phyloP scores from a whole-genome alignment of 1,140 invertebrate genomes.

The Ips nitidus region DNA sequence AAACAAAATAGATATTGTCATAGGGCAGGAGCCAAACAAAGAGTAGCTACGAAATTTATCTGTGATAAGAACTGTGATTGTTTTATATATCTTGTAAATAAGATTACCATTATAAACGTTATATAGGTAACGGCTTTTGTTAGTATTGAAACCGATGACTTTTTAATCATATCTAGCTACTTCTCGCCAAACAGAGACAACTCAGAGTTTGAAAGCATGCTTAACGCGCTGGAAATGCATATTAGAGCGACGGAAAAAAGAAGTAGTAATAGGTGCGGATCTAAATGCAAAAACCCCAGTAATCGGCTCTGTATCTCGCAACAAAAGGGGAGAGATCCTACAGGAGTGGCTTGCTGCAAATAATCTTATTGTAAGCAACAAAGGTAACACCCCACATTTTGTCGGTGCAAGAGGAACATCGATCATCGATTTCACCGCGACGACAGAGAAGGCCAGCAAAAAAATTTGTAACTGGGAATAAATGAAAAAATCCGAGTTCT shows the following conservation, averaged over 20 bases:
- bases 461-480: not conserved
- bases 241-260: not conserved
- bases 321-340: not conserved
- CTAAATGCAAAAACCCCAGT: not conserved
- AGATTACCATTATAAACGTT: not conserved
- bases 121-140: not conserved
- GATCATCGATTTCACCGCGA: not conserved
- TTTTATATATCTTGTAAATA: not conserved
- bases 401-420: not conserved
- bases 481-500: not conserved
- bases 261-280: not conserved
- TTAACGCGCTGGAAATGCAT: not conserved
- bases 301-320: not conserved
- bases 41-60: not conserved
- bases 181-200: slow-evolving; percentile 12
- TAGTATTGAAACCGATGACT: not conserved
- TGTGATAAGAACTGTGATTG: not conserved
- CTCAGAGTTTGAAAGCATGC: not conserved
- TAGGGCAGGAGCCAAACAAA: slow-evolving; percentile 19
- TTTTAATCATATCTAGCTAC: slow-evolving; percentile 8
- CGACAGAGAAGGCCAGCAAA: not conserved
- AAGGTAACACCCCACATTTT: not conserved
- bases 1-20: not conserved
- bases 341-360: not conserved
- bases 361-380: not conserved